These are phyloP conservation scores for Trichechus manatus DNA, from an alignment of 2,113 vertebrate species.

Conservation along the genomic window DNA sequence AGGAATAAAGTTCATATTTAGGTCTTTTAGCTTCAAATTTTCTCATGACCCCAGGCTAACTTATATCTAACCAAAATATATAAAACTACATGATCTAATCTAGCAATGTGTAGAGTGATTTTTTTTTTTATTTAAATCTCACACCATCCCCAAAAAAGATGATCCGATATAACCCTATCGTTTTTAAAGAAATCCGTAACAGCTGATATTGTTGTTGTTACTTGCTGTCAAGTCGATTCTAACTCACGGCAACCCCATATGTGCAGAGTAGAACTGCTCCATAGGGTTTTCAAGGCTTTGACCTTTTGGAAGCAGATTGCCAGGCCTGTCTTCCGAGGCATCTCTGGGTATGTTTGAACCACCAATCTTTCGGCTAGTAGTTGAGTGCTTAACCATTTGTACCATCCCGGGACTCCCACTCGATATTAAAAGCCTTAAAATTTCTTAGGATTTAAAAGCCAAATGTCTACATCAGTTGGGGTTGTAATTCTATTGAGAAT, in stretches of 20 bases:
- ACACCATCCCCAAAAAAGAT: conserved; percentile 26
- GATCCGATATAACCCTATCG: background rate
- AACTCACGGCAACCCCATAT: background rate
- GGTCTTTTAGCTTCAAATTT: background rate
- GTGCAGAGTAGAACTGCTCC: background rate
- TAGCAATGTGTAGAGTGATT: background rate
- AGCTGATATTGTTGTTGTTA: background rate
- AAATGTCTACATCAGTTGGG: background rate
- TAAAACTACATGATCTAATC: conserved; percentile 9
- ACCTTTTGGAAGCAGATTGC: background rate
- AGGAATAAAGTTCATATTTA: conserved; percentile 28
- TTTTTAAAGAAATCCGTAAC: conserved; percentile 1
- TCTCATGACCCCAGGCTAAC: background rate
- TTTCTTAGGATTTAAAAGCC: background rate
- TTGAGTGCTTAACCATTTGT: no score
- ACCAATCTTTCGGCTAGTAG: no score
- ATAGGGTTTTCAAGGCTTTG: background rate
- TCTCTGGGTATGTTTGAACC: background rate
- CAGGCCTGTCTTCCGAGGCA: background rate
- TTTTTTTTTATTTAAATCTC: conserved; percentile 38
- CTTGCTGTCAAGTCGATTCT: background rate
- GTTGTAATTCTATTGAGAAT: background rate
- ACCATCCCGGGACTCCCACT: background rate
- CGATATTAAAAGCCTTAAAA: background rate
- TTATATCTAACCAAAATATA: background rate